phyloP scores from a whole-genome alignment of 2,113 vertebrate species.

The Meriones unguiculatus region DNA sequence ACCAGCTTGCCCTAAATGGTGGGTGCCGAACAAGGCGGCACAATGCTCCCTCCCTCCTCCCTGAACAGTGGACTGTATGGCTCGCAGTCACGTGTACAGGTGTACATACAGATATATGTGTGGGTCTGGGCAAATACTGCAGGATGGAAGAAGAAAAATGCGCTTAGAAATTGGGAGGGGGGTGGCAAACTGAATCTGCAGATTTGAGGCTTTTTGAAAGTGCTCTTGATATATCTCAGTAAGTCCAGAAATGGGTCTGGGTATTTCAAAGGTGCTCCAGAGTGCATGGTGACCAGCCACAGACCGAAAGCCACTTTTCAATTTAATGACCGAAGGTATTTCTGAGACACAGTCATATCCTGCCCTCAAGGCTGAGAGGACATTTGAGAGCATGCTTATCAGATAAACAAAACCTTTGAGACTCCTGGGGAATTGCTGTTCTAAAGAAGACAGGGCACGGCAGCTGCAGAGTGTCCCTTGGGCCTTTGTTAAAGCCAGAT shows the following conservation, averaged over 20 bases:
- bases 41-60: background rate
- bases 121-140: background rate
- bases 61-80: background rate
- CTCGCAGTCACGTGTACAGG: too few species aligned
- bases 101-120: too few species aligned
- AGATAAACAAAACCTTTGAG: background rate
- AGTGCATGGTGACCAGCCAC: background rate
- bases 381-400: background rate
- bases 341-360: background rate
- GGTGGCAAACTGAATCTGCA: background rate
- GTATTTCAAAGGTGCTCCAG: background rate
- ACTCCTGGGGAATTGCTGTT: background rate
- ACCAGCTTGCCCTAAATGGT: background rate
- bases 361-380: background rate
- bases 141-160: background rate
- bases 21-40: accelerated
- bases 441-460: background rate
- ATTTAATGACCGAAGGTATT: background rate
- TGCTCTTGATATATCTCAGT: background rate
- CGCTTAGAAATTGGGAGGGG: background rate
- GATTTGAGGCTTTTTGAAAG: background rate
- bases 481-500: background rate
- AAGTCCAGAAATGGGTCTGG: background rate
- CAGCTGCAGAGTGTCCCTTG: background rate
- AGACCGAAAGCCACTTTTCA: background rate